A percentile compares a stretch with the other conserved stretches of the same genome.
Conservation (phyloP, 2,797 vertebrate species). For the Lithobates pipiens region DNA sequence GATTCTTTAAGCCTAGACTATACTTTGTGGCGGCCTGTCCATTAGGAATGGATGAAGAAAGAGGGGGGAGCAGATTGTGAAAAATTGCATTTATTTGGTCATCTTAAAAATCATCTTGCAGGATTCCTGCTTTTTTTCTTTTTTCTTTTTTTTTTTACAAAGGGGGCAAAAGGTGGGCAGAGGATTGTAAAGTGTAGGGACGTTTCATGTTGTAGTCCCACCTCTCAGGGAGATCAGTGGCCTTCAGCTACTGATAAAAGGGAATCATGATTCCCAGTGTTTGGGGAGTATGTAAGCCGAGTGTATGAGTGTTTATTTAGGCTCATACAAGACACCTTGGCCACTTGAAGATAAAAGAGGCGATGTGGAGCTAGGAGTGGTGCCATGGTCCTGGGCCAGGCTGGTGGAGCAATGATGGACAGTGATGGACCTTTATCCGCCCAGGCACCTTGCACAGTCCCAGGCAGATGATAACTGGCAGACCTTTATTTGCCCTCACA, state of each 20-base stretch:
- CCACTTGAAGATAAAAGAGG: conserved; percentile 44
- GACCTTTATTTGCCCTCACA: conserved; percentile 49
- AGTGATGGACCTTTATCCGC: conserved; percentile 1
- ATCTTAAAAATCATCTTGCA: conserved; percentile 40
- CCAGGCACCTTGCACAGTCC: conserved; percentile 27
- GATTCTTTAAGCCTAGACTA: conserved; percentile 4
- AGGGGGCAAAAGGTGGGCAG: conserved; percentile 45
- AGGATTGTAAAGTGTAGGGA: conserved; percentile 27
- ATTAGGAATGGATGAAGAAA: conserved; percentile 1
- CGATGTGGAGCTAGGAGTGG: conserved; percentile 43
- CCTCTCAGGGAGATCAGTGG: conserved; percentile 30
- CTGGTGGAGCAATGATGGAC: not conserved
- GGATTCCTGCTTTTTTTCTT: not conserved
- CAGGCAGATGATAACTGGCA: conserved; percentile 6
- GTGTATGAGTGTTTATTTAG: conserved; percentile 46
- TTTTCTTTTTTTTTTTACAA: conserved; percentile 2
- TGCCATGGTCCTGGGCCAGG: not conserved
- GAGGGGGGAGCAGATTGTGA: not conserved
- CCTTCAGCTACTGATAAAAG: conserved; percentile 59
- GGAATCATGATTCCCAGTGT: conserved; percentile 26
- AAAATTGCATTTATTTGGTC: conserved; percentile 3
- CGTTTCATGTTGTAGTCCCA: conserved; percentile 21
- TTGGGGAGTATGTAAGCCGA: conserved; percentile 44
- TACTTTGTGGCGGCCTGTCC: not conserved
- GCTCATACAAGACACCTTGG: conserved; percentile 43